Evolutionary conservation across 2,797 vertebrate species (phyloP), one percentile per base, ranked within the genome.

Genomic region (Coendou prehensilis): DNA sequence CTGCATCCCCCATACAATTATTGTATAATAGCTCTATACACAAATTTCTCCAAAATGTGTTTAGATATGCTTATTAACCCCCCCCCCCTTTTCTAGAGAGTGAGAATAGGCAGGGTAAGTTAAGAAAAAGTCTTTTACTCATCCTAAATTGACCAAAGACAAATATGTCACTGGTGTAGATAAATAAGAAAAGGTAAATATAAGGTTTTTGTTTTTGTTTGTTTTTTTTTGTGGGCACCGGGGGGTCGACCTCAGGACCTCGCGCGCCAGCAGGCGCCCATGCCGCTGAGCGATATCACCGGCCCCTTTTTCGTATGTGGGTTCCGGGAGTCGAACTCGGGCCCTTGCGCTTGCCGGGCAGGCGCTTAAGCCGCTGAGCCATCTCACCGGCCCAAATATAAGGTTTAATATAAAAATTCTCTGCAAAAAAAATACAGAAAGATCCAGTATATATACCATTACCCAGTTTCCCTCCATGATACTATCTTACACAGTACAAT

Each of bases 21-120:
- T 8, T 87, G 22, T n/a, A 61, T 61, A 84, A 47, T 10, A 84
- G 52, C 41, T 67, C 52, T 92, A 26, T 59, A 79, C 0, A 78
- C 23, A 59, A 78, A 61, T 73, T 75, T 23, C 47, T 47, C 30
- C 15, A 87, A 83, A 45, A 59, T 83, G 63, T 59, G 81, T 45
- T 94, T 83, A 95, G 17, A 87, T 45, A 83, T 78, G 20, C 18
- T 88, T 89, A 73, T 89, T 89, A 75, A 41, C 23, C 57, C 52
- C 52, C 30, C 26, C 33, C 6, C 56, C 56, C 33, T 57, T 57
- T 69, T 87, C 33, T 82, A 26, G 18, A 78, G 87, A 91, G 33
- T 50, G 5, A 92, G n/a, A 89, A 78, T 30, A 83, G 15, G 52
- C 33, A 30, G 59, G 84, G 26, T 69, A 92, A 59, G 20, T 79